Conservation (phyloP, 2,888 invertebrate genomes). For the Zhuqinia jingwanae region DNA sequence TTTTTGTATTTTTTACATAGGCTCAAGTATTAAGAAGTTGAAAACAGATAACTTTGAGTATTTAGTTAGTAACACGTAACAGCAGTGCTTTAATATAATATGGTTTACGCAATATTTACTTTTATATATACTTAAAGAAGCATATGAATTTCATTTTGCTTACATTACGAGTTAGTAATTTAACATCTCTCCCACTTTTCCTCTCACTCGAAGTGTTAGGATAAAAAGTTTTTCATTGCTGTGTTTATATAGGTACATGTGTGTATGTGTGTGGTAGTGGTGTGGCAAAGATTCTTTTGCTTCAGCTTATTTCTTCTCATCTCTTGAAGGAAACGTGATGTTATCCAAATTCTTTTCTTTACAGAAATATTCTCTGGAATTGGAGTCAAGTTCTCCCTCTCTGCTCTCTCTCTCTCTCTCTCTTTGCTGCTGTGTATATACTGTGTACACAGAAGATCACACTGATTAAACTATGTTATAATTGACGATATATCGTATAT, state of each 20-base stretch:
- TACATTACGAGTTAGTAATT: slow-evolving; percentile 36
- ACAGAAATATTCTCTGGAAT: too few species aligned
- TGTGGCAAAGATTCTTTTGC: slow-evolving; percentile 10
- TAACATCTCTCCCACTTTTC: background rate
- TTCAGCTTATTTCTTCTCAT: background rate
- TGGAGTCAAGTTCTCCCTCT: too few species aligned
- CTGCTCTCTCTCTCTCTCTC: too few species aligned
- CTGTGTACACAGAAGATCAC: slow-evolving; percentile 27
- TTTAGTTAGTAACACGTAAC: background rate
- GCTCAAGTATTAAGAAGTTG: too few species aligned
- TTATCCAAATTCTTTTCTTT: too few species aligned
- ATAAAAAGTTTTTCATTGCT: background rate
- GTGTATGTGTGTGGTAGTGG: too few species aligned
- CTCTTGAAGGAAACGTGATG: background rate
- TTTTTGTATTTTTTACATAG: too few species aligned
- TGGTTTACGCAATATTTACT: slow-evolving; percentile 24
- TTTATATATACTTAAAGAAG: slow-evolving; percentile 12
- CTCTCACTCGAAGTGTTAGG: too few species aligned
- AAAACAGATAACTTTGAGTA: slow-evolving; percentile 34
- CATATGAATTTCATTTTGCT: slow-evolving; percentile 31
- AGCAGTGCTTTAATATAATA: background rate
- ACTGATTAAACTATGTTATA: slow-evolving; percentile 22
- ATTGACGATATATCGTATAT: background rate
- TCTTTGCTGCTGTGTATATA: too few species aligned
- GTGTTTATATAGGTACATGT: background rate